A percentile compares a stretch with the other conserved stretches of the same genome.
Conservation (phyloP, 2,113 vertebrate genomes). For the Ctenodactylus gundi region DNA sequence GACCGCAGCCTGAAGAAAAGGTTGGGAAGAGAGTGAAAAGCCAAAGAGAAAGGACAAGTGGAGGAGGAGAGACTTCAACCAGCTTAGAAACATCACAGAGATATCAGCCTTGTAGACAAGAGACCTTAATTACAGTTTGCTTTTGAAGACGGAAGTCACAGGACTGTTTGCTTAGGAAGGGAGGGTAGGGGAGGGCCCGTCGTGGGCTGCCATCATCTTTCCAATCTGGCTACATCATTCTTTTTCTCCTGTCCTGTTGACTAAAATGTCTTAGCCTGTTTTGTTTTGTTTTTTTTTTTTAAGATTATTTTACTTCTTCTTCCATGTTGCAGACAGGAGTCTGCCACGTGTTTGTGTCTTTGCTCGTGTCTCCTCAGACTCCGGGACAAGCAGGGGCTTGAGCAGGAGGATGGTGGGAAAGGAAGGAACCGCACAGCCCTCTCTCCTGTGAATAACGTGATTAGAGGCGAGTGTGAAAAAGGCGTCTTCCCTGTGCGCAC, state of each 20-base stretch:
- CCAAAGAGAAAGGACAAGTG: conserved; percentile 27
- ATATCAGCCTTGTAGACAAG: conserved; percentile 8
- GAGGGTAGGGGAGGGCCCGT: neutral
- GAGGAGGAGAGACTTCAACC: conserved; percentile 44
- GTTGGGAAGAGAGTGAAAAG: neutral
- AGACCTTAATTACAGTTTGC: conserved; percentile 62
- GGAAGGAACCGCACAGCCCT: neutral
- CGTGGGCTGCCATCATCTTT: neutral
- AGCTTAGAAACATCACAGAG: conserved; percentile 56
- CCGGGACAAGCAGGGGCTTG: conserved; percentile 42
- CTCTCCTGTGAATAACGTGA: conserved; percentile 34
- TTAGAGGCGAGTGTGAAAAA: conserved; percentile 38
- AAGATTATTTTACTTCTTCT: neutral
- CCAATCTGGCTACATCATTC: neutral
- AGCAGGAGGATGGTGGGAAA: conserved; percentile 41
- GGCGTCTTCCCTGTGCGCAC: conserved; percentile 37
- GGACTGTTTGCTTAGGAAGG: conserved; percentile 46
- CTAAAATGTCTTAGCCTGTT: neutral
- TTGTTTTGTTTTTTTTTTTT: too few species aligned
- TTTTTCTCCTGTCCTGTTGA: neutral
- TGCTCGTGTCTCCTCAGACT: neutral
- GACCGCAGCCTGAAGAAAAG: neutral
- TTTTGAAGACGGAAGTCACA: conserved; percentile 53
- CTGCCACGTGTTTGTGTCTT: neutral
- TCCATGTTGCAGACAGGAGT: neutral